Evolutionary conservation across 2,113 vertebrate genomes (phyloP).

Genomic region (Dasyurus viverrinus): DNA sequence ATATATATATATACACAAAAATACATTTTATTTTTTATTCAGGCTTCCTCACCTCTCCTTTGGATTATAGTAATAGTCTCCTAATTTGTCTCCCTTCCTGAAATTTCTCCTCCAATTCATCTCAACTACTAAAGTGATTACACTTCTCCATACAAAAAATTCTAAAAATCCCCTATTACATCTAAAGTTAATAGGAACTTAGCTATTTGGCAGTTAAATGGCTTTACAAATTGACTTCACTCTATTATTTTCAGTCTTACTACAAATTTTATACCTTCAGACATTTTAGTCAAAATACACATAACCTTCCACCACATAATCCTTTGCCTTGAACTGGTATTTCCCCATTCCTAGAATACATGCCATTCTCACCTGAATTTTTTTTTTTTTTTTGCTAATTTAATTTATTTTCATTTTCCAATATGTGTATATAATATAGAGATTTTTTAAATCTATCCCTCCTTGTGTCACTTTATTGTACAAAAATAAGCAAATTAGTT

Average conservation of each 20-base stretch:
- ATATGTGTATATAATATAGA: neutral
- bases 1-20: too few species aligned
- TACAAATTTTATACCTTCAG: neutral
- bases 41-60: too few species aligned
- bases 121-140: neutral
- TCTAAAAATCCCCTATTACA: neutral
- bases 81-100: neutral
- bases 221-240: neutral
- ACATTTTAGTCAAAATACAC: neutral
- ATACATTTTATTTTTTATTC: too few species aligned
- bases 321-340: neutral
- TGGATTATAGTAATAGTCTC: neutral
- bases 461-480: neutral
- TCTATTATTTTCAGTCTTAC: neutral
- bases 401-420: neutral
- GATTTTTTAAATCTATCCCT: neutral
- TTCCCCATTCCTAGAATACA: neutral
- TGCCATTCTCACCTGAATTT: neutral
- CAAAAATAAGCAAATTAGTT: neutral
- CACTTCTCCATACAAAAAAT: neutral
- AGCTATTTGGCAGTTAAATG: neutral
- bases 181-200: neutral
- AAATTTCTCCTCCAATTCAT: neutral
- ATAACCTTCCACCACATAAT: neutral
- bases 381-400: neutral